Conservation (phyloP, 2,888 invertebrate species). For the Stenurella melanura region DNA sequence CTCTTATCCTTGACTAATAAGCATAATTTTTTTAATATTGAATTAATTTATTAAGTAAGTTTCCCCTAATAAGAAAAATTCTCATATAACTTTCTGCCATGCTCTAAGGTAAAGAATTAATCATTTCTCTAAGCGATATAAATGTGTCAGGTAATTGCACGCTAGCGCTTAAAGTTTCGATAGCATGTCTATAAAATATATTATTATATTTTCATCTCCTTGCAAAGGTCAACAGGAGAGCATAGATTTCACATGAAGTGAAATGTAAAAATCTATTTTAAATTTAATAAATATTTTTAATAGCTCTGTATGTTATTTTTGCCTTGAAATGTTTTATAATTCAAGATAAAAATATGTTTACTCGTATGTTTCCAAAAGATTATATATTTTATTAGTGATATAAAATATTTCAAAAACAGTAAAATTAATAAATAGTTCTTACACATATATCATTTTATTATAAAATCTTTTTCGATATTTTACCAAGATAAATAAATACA, state of each 20-base stretch:
- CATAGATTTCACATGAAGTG: not conserved
- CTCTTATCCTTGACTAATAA: too few relatives aligned
- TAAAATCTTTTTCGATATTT: not conserved
- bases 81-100: too few relatives aligned
- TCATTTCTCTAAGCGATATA: too few relatives aligned
- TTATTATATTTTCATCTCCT: not conserved
- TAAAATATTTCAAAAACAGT: not conserved
- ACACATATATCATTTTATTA: not conserved
- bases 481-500: not conserved
- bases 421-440: not conserved
- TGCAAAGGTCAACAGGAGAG: not conserved
- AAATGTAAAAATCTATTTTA: slow-evolving; percentile 1
- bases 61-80: too few relatives aligned
- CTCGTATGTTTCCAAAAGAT: not conserved
- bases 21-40: too few relatives aligned
- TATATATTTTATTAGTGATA: not conserved
- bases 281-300: not conserved
- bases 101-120: too few relatives aligned
- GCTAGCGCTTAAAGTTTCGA: too few relatives aligned
- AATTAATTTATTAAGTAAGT: too few relatives aligned
- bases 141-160: too few relatives aligned
- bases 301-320: not conserved
- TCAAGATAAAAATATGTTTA: slow-evolving; percentile 3
- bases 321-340: not conserved
- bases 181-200: too few relatives aligned